phyloP scores from a whole-genome alignment of 2,113 vertebrate genomes.

The Cairina moschata region DNA sequence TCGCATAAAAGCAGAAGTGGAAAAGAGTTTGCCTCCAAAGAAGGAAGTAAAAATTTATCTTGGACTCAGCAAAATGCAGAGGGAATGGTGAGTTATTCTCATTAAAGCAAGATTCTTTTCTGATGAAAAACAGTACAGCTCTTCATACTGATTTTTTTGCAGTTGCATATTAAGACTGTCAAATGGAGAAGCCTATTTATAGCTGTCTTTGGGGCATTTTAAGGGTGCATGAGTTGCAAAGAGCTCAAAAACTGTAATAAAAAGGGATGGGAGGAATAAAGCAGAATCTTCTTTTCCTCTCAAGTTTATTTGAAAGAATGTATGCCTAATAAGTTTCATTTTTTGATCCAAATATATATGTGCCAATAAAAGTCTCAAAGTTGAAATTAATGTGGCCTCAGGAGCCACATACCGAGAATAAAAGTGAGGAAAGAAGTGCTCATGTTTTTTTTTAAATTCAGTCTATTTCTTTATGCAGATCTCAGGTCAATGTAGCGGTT shows the following conservation, averaged over 20 bases:
- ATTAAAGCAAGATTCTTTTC: not conserved
- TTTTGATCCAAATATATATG: not conserved
- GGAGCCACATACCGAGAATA: not conserved
- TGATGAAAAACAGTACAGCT: not conserved
- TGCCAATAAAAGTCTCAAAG: not conserved
- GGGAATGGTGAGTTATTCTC: slow-evolving; percentile 84
- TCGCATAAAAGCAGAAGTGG: slow-evolving; percentile 91
- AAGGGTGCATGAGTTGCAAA: not conserved
- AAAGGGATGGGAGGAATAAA: not conserved
- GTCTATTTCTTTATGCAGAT: not conserved
- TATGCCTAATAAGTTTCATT: not conserved
- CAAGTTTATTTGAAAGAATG: not conserved
- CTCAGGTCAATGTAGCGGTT: not conserved
- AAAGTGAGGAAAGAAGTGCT: not conserved
- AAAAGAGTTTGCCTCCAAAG: slow-evolving; percentile 90
- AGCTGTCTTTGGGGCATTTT: not conserved
- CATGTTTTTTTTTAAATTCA: not conserved
- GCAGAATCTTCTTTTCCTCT: not conserved
- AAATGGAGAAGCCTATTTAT: not conserved
- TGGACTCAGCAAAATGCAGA: slow-evolving; percentile 91
- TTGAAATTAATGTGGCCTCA: not conserved
- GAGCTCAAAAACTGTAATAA: not conserved
- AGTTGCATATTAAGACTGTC: not conserved
- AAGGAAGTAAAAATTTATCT: slow-evolving; percentile 92
- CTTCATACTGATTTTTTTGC: not conserved